phyloP scores from a whole-genome alignment of 1,140 invertebrate genomes.

The Bombus confusus region DNA sequence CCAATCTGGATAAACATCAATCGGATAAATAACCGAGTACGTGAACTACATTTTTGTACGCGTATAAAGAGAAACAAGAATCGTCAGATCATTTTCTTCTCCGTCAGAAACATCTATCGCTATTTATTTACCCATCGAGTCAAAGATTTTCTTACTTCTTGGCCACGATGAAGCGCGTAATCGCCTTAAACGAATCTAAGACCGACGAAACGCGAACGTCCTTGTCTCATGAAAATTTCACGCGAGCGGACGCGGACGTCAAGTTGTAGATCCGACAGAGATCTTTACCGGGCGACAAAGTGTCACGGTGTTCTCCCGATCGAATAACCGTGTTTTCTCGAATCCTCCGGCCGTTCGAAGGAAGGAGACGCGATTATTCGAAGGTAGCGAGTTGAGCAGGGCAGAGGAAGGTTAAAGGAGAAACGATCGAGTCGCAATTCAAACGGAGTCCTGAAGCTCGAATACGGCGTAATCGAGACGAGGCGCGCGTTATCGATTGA shows the following conservation, averaged over 20 bases:
- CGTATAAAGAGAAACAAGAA: not conserved
- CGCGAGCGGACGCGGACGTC: conserved; percentile 30
- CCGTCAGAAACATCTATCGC: not conserved
- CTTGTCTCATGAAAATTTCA: conserved; percentile 24
- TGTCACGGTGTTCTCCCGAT: conserved; percentile 39
- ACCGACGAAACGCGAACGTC: not conserved
- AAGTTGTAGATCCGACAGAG: conserved; percentile 29
- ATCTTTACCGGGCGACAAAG: conserved; percentile 48
- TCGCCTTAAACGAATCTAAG: not conserved
- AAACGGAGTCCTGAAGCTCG: conserved; percentile 49
- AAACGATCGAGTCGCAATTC: conserved; percentile 62
- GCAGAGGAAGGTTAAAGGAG: not conserved
- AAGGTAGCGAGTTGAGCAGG: conserved; percentile 11
- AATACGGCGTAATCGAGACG: conserved; percentile 51
- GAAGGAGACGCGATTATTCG: conserved; percentile 46
- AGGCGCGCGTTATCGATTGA: conserved; percentile 67
- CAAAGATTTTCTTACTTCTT: not conserved
- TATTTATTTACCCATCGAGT: not conserved
- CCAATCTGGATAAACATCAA: not conserved
- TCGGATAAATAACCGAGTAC: not conserved
- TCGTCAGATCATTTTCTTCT: not conserved
- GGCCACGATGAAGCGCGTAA: not conserved
- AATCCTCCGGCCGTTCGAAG: conserved; percentile 44
- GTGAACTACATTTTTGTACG: not conserved
- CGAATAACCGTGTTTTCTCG: conserved; percentile 58